Percentiles rank a stretch among this genome's conserved stretches.
Conservation (phyloP, 2,113 vertebrate species). For the Empidonax traillii region DNA sequence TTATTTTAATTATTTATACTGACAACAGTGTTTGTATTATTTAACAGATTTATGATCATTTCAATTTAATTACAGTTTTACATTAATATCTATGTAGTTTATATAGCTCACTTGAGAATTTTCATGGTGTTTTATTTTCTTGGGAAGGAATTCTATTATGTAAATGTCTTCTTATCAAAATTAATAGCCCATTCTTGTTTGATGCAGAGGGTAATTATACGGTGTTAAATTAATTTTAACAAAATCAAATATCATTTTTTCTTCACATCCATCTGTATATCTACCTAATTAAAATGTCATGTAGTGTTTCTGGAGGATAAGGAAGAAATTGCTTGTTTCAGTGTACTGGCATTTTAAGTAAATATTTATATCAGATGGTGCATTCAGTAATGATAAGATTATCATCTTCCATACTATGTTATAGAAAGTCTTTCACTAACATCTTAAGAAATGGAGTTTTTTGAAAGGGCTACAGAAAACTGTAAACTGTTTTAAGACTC, state of each 20-base stretch:
- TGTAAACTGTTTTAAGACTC: not conserved
- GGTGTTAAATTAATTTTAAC: slow-evolving; percentile 44
- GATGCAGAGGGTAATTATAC: slow-evolving; percentile 43
- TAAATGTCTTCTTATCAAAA: slow-evolving; percentile 55
- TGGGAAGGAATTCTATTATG: slow-evolving; percentile 14
- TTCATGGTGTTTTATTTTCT: slow-evolving; percentile 42
- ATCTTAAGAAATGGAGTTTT: not conserved
- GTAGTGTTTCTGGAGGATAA: not conserved
- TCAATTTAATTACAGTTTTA: slow-evolving; percentile 50
- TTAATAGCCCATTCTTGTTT: slow-evolving; percentile 51
- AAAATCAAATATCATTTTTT: slow-evolving; percentile 24
- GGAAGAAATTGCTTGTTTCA: not conserved
- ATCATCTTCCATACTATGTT: not conserved
- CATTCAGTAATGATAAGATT: not conserved
- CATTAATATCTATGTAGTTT: slow-evolving; percentile 1
- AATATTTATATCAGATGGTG: not conserved
- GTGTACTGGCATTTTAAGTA: not conserved
- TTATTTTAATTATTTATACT: not conserved
- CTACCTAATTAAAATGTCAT: slow-evolving; percentile 22
- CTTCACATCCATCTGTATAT: not conserved
- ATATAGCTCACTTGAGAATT: slow-evolving; percentile 13
- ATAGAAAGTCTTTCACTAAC: not conserved
- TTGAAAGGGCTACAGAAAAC: not conserved
- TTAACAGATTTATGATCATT: slow-evolving; percentile 17
- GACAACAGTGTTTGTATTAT: not conserved